Percentiles rank a stretch among this genome's conserved stretches.
Evolutionary conservation across 1,140 invertebrate species (phyloP).

Genomic region (Drosophila kepulauana): DNA sequence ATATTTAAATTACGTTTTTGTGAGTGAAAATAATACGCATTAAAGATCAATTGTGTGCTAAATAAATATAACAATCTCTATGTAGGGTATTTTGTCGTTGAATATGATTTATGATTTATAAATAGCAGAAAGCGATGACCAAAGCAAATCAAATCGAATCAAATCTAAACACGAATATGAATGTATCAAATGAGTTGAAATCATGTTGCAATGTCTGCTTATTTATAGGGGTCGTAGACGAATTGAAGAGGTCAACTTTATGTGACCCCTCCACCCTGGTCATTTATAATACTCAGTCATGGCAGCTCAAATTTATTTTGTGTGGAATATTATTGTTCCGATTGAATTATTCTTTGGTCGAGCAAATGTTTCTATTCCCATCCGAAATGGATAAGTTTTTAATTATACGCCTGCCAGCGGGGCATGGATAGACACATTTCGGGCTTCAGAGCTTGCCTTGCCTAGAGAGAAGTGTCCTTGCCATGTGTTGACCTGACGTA

Average conservation of each 20-base stretch:
- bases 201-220: background rate
- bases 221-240: background rate
- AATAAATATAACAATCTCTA: background rate
- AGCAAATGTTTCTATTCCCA: slow-evolving; percentile 41
- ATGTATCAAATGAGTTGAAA: background rate
- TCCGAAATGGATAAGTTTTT: slow-evolving; percentile 13
- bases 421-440: background rate
- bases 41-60: background rate
- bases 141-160: background rate
- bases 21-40: background rate
- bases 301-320: slow-evolving; percentile 7
- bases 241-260: background rate
- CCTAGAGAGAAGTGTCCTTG: slow-evolving; percentile 4
- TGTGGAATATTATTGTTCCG: background rate
- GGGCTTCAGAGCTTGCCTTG: background rate
- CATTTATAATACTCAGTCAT: background rate
- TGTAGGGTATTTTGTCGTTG: background rate
- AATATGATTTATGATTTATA: too few relatives aligned
- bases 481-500: slow-evolving; percentile 17
- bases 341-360: slow-evolving; percentile 30
- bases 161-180: background rate
- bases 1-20: background rate
- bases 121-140: too few relatives aligned
- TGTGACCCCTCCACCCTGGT: background rate
- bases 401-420: slow-evolving; percentile 19